Evolutionary conservation across 2,797 vertebrate genomes (phyloP).

Genomic region (Babyrousa celebensis): DNA sequence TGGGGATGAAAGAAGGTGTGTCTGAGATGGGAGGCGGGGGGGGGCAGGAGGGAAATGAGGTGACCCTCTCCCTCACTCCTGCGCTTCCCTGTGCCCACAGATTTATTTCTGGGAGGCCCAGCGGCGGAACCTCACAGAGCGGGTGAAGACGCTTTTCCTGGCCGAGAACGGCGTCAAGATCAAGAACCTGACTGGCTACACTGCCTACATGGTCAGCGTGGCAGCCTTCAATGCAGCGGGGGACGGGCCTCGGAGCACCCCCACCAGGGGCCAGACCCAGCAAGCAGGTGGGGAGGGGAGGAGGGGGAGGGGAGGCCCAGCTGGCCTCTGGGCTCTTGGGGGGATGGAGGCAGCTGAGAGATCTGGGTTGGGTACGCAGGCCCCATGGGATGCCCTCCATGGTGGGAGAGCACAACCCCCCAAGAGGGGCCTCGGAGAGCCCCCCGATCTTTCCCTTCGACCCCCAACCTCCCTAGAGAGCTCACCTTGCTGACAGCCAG

Average conservation of each 20-base stretch:
- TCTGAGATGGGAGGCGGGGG: too few species aligned
- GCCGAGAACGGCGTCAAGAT: slow-evolving; percentile 96
- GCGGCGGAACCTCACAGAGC: slow-evolving; percentile 94
- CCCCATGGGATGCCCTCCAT: rapidly evolving
- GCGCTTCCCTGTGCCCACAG: slow-evolving; percentile 85
- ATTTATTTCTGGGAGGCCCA: slow-evolving; percentile 98
- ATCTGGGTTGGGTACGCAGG: neutral
- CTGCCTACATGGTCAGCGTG: slow-evolving; percentile 97
- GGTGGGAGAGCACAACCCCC: neutral
- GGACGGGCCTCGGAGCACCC: slow-evolving; percentile 95
- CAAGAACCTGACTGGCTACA: slow-evolving; percentile 98
- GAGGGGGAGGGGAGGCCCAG: too few species aligned
- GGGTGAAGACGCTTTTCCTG: slow-evolving; percentile 96
- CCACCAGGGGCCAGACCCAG: slow-evolving; percentile 95
- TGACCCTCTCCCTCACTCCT: rapidly evolving
- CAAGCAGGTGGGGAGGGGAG: slow-evolving; percentile 94
- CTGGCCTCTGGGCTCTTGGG: rapidly evolving
- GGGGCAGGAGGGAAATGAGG: neutral
- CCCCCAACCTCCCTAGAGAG: neutral
- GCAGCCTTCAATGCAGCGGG: slow-evolving; percentile 97
- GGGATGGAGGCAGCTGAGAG: too few species aligned
- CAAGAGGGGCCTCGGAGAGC: neutral
- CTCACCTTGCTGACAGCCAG: rapidly evolving
- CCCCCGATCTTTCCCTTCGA: neutral
- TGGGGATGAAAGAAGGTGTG: rapidly evolving